phyloP scores from a whole-genome alignment of 2,888 invertebrate species.

The Cecidostiba fungosa region DNA sequence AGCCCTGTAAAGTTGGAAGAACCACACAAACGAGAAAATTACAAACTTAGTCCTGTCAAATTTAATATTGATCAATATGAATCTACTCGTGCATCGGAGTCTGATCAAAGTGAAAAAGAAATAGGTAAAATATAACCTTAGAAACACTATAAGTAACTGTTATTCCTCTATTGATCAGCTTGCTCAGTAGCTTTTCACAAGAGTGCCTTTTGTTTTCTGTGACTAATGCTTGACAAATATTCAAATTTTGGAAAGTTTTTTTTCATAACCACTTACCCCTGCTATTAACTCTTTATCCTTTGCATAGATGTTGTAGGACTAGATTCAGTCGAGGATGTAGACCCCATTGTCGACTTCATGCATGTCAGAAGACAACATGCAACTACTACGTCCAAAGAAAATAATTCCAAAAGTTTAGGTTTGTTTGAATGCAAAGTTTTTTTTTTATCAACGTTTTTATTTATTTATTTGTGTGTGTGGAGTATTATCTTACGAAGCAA shows the following conservation, averaged over 20 bases:
- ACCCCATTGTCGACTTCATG: constrained; percentile 65
- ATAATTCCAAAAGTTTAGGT: constrained; percentile 67
- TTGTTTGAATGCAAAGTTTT: constrained; percentile 62
- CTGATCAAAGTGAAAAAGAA: constrained; percentile 65
- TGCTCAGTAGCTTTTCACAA: constrained; percentile 55
- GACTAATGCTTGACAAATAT: constrained; percentile 49
- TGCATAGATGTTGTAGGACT: constrained; percentile 69
- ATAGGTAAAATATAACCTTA: constrained; percentile 58
- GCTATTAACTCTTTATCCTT: constrained; percentile 58
- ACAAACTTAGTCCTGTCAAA: constrained; percentile 23
- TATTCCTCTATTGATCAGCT: constrained; percentile 48
- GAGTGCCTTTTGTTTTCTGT: constrained; percentile 47
- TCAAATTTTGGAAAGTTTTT: constrained; percentile 31
- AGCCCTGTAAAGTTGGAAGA: constrained; percentile 61
- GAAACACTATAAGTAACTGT: background rate
- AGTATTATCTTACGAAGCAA: background rate
- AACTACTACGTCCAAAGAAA: constrained; percentile 64
- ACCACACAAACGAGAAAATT: constrained; percentile 19
- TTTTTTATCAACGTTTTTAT: constrained; percentile 43
- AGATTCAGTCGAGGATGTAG: constrained; percentile 67
- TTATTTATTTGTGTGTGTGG: constrained; percentile 13
- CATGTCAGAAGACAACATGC: constrained; percentile 65
- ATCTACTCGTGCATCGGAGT: constrained; percentile 46
- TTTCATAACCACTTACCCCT: constrained; percentile 30
- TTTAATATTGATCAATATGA: constrained; percentile 21